Conservation (phyloP, 2,113 vertebrate genomes). For the Rhinoderma darwinii region DNA sequence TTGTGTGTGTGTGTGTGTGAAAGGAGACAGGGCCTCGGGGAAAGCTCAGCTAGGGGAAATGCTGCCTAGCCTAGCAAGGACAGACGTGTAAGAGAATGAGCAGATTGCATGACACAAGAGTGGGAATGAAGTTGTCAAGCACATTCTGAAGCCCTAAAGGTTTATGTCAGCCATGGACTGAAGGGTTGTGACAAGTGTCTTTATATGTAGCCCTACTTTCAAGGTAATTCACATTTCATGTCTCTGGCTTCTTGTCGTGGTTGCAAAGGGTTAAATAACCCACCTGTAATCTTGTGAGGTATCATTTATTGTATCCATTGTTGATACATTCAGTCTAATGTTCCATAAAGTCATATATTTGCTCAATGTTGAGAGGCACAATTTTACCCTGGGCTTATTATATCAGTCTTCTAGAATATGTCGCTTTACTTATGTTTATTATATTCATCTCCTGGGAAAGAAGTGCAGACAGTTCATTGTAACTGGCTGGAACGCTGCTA, state of each 20-base stretch:
- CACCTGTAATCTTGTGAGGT: background rate
- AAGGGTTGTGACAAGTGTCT: conserved; percentile 33
- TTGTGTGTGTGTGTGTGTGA: conserved; percentile 54
- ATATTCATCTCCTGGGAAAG: background rate
- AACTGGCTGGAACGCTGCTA: conserved; percentile 22
- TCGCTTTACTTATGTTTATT: background rate
- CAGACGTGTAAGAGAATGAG: conserved; percentile 50
- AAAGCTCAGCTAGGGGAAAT: conserved; percentile 56
- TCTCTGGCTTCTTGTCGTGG: background rate
- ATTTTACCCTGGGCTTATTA: background rate
- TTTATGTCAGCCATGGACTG: conserved; percentile 35
- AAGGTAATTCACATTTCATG: conserved; percentile 24
- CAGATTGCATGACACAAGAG: conserved; percentile 44
- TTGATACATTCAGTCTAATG: background rate
- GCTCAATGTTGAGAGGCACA: background rate
- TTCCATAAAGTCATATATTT: background rate
- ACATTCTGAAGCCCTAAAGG: conserved; percentile 31
- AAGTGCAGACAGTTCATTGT: background rate
- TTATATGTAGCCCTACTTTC: conserved; percentile 14
- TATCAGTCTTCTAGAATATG: background rate
- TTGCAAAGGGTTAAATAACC: background rate
- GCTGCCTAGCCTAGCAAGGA: conserved; percentile 55
- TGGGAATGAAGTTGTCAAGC: conserved; percentile 52
- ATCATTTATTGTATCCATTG: background rate
- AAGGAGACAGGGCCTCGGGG: conserved; percentile 60